Conservation (phyloP, 2,888 invertebrate genomes). For the Eristalinus sepulchralis region DNA sequence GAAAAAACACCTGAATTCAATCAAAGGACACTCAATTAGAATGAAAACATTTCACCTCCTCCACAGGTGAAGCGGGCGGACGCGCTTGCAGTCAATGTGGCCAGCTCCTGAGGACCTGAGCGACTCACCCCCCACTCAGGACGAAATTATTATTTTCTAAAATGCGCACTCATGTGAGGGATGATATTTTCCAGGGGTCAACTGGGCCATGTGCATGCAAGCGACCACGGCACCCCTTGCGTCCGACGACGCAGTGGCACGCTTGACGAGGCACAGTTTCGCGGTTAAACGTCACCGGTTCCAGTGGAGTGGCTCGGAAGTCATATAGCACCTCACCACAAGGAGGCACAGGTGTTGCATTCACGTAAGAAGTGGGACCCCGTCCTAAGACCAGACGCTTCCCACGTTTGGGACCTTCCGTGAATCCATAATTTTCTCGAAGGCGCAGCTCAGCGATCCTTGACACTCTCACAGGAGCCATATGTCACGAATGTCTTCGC, state of each 20-base stretch:
- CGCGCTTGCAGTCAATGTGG: conserved; percentile 42
- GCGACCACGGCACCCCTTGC: conserved; percentile 28
- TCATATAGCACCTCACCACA: conserved; percentile 71
- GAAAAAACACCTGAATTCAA: conserved; percentile 74
- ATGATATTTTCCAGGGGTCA: conserved; percentile 66
- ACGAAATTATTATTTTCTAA: conserved; percentile 67
- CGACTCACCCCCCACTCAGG: conserved; percentile 48
- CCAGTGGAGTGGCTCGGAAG: conserved; percentile 58
- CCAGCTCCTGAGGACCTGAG: conserved; percentile 19
- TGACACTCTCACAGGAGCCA: conserved; percentile 49
- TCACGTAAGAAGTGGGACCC: conserved; percentile 46
- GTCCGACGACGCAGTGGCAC: conserved; percentile 31
- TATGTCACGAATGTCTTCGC: conserved; percentile 39
- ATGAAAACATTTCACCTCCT: conserved; percentile 71
- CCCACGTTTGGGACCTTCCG: conserved; percentile 47
- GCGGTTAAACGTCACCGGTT: conserved; percentile 70
- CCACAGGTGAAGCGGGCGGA: conserved; percentile 70
- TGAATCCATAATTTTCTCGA: conserved; percentile 55
- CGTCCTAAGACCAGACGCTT: conserved; percentile 39
- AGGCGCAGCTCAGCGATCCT: conserved; percentile 47
- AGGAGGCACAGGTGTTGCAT: conserved; percentile 65
- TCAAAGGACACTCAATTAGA: conserved; percentile 73
- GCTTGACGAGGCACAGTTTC: conserved; percentile 67
- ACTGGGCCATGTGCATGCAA: conserved; percentile 50
- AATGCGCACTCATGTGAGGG: conserved; percentile 71